A percentile compares a stretch with the other conserved stretches of the same genome.
Evolutionary conservation across 2,888 invertebrate species (phyloP).

Genomic region (Volucella inanis): DNA sequence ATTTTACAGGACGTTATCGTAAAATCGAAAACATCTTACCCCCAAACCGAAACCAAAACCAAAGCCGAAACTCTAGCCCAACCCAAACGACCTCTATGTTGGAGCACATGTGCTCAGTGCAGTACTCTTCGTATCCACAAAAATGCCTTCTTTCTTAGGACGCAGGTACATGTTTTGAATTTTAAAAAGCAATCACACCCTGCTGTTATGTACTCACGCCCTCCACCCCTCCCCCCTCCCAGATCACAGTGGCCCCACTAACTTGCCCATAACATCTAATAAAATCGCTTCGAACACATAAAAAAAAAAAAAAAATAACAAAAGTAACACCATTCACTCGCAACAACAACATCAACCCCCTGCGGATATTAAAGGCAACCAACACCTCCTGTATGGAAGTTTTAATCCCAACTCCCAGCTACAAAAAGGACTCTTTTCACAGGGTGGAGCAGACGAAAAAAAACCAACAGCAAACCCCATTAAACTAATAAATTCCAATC

Average conservation of each 20-base stretch:
- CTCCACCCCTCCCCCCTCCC: not conserved
- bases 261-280: slow-evolving; percentile 39
- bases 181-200: slow-evolving; percentile 43
- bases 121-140: not conserved
- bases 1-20: slow-evolving; percentile 65
- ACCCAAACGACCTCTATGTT: not conserved
- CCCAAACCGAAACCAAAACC: slow-evolving; percentile 1
- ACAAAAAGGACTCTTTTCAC: slow-evolving; percentile 5
- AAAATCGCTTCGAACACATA: slow-evolving; percentile 39
- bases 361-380: slow-evolving; percentile 51
- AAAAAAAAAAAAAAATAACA: slow-evolving; percentile 12
- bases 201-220: not conserved
- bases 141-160: slow-evolving; percentile 13
- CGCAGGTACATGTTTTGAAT: slow-evolving; percentile 51
- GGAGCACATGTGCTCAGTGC: slow-evolving; percentile 45
- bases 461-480: slow-evolving; percentile 38
- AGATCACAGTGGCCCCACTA: not conserved
- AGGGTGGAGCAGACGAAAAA: not conserved
- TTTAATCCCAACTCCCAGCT: not conserved
- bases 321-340: slow-evolving; percentile 12
- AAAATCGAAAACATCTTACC: slow-evolving; percentile 29
- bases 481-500: slow-evolving; percentile 72
- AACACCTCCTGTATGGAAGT: slow-evolving; percentile 4
- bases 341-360: slow-evolving; percentile 44
- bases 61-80: not conserved